These are phyloP conservation scores for Eira barbara DNA, from an alignment of 2,113 vertebrate genomes.

Conservation along the genomic window DNA sequence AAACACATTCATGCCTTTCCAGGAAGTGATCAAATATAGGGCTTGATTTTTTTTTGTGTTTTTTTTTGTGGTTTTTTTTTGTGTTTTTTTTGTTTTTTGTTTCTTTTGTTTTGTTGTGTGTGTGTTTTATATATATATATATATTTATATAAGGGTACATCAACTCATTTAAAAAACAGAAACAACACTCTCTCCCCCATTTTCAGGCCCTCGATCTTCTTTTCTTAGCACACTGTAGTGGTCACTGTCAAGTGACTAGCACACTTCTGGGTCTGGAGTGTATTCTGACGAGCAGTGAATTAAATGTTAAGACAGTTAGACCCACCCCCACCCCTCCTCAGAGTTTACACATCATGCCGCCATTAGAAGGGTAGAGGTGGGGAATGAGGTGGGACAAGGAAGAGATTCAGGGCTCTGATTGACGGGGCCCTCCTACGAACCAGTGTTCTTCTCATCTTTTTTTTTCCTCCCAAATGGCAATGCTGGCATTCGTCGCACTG, in stretches of 20 bases:
- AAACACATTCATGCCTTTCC: slow-evolving; percentile 81
- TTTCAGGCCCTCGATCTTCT: slow-evolving; percentile 75
- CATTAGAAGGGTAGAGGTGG: slow-evolving; percentile 77
- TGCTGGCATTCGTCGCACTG: slow-evolving; percentile 55
- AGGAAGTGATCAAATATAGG: slow-evolving; percentile 83
- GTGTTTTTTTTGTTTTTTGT: background rate
- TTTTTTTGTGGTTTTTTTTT: background rate
- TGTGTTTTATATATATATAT: slow-evolving; percentile 75
- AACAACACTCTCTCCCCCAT: slow-evolving; percentile 73
- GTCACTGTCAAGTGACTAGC: slow-evolving; percentile 81
- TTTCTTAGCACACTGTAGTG: slow-evolving; percentile 82
- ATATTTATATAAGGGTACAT: slow-evolving; percentile 83
- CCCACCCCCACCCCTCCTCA: slow-evolving; percentile 70
- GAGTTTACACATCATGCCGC: slow-evolving; percentile 80
- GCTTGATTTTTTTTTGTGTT: slow-evolving; percentile 75
- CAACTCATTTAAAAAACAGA: slow-evolving; percentile 81
- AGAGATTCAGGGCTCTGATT: slow-evolving; percentile 79
- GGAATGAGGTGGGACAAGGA: slow-evolving; percentile 79
- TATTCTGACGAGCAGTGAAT: slow-evolving; percentile 82
- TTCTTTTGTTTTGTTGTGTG: slow-evolving; percentile 52
- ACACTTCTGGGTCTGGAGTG: slow-evolving; percentile 81
- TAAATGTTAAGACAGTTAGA: slow-evolving; percentile 85
- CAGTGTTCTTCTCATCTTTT: slow-evolving; percentile 80
- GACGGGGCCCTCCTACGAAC: slow-evolving; percentile 80
- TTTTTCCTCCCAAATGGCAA: slow-evolving; percentile 60